These are phyloP conservation scores for Drosophila dives DNA, from an alignment of 2,888 invertebrate genomes.

Conservation along the genomic window DNA sequence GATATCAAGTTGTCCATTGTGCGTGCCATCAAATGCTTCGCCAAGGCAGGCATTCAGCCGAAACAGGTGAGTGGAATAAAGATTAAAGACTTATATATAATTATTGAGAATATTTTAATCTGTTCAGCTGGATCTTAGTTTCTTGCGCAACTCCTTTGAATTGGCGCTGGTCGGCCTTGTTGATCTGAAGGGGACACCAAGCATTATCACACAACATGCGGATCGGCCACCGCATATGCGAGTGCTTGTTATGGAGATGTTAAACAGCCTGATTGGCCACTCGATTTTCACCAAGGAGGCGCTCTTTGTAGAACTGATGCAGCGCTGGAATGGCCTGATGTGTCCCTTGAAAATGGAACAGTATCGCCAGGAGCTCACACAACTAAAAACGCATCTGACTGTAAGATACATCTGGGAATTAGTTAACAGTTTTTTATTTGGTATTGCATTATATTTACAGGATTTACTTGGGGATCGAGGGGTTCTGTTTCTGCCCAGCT, in stretches of 20 bases:
- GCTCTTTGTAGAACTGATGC: slow-evolving; percentile 72
- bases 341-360: slow-evolving; percentile 44
- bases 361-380: slow-evolving; percentile 62
- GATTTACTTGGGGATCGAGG: slow-evolving; percentile 88
- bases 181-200: slow-evolving; percentile 73
- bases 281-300: slow-evolving; percentile 81
- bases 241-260: slow-evolving; percentile 63
- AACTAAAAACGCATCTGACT: slow-evolving; percentile 63
- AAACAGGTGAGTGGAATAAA: slow-evolving; percentile 51
- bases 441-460: slow-evolving; percentile 40
- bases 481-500: slow-evolving; percentile 90
- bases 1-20: slow-evolving; percentile 77
- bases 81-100: background rate
- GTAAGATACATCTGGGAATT: slow-evolving; percentile 41
- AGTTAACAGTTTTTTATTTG: background rate
- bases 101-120: background rate
- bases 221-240: slow-evolving; percentile 52
- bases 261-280: slow-evolving; percentile 72
- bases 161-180: slow-evolving; percentile 60
- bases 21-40: slow-evolving; percentile 77
- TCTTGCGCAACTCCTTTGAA: slow-evolving; percentile 60
- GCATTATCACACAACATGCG: slow-evolving; percentile 71
- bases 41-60: slow-evolving; percentile 67
- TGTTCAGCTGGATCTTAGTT: slow-evolving; percentile 57
- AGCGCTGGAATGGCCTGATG: slow-evolving; percentile 67